Evolutionary conservation across 2,797 vertebrate species (phyloP).

Genomic region (Helicolenus hilgendorfi): DNA sequence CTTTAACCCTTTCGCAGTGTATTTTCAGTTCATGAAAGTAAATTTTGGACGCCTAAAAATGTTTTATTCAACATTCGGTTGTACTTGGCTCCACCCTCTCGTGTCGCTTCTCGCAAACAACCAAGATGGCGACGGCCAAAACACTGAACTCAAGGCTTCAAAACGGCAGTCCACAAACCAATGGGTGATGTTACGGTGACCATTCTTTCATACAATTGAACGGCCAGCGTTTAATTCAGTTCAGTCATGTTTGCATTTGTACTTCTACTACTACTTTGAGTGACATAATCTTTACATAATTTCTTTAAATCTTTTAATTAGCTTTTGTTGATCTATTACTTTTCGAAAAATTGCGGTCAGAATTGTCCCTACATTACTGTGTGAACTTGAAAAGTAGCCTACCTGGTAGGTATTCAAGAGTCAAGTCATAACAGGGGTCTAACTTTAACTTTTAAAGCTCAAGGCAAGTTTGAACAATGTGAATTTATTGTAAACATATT

Average conservation of each 20-base stretch:
- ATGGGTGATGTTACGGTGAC: no score
- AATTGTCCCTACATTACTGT: no score
- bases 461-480: neutral
- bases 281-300: neutral
- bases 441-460: neutral
- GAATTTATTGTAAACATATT: no score
- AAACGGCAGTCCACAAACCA: no score
- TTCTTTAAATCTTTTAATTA: neutral
- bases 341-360: no score
- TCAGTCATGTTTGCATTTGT: neutral
- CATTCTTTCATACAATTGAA: neutral
- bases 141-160: rapidly evolving
- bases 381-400: no score
- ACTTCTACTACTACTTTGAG: neutral
- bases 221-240: neutral
- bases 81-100: rapidly evolving
- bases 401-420: neutral
- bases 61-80: no score
- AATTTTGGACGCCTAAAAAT: no score
- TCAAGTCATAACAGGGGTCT: neutral
- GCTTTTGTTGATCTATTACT: neutral
- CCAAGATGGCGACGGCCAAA: no score
- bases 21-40: no score
- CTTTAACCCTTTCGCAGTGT: no score
- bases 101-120: no score